Evolutionary conservation across 2,113 vertebrate genomes (phyloP).

Genomic region (Alexandromys fortis): DNA sequence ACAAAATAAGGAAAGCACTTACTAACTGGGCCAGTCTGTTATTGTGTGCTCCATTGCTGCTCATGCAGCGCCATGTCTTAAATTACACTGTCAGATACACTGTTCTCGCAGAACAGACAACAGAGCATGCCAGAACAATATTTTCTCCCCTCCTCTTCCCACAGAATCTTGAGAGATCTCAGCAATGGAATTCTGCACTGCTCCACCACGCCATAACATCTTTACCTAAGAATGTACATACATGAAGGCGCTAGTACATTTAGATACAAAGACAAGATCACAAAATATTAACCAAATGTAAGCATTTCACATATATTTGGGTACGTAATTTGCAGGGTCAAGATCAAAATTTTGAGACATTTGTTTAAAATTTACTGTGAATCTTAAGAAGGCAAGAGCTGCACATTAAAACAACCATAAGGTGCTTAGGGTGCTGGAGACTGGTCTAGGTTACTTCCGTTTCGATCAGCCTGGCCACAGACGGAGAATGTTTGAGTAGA

Average conservation of each 20-base stretch:
- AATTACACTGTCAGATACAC: neutral
- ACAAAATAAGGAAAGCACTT: neutral
- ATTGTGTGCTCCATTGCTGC: neutral
- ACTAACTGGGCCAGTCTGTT: neutral
- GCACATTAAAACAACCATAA: neutral
- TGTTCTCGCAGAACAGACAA: neutral
- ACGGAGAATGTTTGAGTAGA: neutral
- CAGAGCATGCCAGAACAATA: neutral
- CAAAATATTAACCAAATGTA: neutral
- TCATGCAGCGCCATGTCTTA: neutral
- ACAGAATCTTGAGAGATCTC: neutral
- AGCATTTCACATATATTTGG: neutral
- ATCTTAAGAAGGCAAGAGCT: neutral
- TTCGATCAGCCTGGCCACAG: accelerated
- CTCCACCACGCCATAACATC: too few species aligned
- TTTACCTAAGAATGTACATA: neutral
- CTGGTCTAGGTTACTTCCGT: neutral
- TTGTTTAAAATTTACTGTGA: neutral
- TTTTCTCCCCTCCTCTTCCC: too few species aligned
- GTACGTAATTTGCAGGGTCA: neutral
- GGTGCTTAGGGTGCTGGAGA: too few species aligned
- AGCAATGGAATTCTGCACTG: neutral
- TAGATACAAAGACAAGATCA: neutral
- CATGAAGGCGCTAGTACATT: too few species aligned
- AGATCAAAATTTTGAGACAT: neutral